Percentiles rank a stretch among this genome's conserved stretches.
These are phyloP conservation scores for Scomber scombrus DNA, from an alignment of 2,113 vertebrate species.

Conservation along the genomic window DNA sequence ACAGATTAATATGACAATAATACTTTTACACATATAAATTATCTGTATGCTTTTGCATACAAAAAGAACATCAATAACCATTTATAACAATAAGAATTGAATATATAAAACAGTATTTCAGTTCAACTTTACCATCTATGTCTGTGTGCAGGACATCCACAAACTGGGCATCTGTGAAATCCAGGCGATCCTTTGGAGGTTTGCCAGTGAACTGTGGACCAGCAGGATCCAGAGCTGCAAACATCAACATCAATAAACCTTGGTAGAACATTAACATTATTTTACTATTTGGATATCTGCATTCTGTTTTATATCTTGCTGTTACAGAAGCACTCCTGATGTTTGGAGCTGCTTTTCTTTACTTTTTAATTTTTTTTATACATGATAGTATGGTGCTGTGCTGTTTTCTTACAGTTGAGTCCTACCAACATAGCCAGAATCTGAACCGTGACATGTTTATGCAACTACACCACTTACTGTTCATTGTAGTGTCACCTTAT, in stretches of 20 bases:
- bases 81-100: not conserved
- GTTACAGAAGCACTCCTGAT: too few species aligned
- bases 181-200: conserved; percentile 82
- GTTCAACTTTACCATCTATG: conserved; percentile 83
- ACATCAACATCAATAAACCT: conserved; percentile 33
- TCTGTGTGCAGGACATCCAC: conserved; percentile 96
- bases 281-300: too few species aligned
- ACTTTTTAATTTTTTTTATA: too few species aligned
- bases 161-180: conserved; percentile 90
- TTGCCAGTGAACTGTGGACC: conserved; percentile 88
- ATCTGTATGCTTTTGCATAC: not conserved
- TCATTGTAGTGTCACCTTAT: not conserved
- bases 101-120: not conserved
- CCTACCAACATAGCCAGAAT: not conserved
- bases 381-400: not conserved
- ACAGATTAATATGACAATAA: not conserved
- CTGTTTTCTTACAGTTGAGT: not conserved
- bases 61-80: not conserved
- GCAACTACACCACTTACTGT: not conserved
- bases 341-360: too few species aligned
- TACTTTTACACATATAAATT: not conserved
- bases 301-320: too few species aligned
- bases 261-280: too few species aligned
- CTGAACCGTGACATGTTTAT: not conserved
- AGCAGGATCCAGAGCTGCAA: conserved; percentile 93